These are phyloP conservation scores for Aphodius sticticus DNA, from an alignment of 2,888 invertebrate species.

Conservation along the genomic window DNA sequence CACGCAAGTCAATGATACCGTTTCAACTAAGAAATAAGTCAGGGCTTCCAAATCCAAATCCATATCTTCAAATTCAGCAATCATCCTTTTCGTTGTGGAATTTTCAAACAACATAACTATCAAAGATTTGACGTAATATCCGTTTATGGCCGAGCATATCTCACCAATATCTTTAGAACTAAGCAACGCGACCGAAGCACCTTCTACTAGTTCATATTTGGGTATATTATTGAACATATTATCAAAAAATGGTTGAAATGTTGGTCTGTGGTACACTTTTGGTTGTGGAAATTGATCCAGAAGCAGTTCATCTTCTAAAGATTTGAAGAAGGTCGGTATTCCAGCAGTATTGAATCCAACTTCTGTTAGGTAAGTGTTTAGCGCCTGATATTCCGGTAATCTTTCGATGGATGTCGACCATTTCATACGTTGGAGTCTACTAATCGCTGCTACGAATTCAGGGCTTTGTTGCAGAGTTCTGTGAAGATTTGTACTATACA, in stretches of 20 bases:
- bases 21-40: background rate
- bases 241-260: slow-evolving; percentile 14
- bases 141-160: slow-evolving; percentile 10
- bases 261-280: background rate
- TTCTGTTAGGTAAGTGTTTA: slow-evolving; percentile 18
- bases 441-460: slow-evolving; percentile 12
- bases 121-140: slow-evolving; percentile 9
- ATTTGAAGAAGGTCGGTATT: background rate
- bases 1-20: background rate
- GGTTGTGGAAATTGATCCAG: slow-evolving; percentile 6
- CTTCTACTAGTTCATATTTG: slow-evolving; percentile 1
- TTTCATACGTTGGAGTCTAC: slow-evolving; percentile 14
- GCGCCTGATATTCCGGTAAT: slow-evolving; percentile 11
- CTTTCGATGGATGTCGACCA: background rate
- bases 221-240: slow-evolving; percentile 5
- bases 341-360: background rate
- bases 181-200: background rate
- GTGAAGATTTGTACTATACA: slow-evolving; percentile 8
- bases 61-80: slow-evolving; percentile 14
- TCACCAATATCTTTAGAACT: slow-evolving; percentile 10
- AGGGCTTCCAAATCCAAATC: slow-evolving; percentile 15
- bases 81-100: background rate
- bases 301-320: slow-evolving; percentile 7
- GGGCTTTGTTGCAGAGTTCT: slow-evolving; percentile 12
- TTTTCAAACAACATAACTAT: slow-evolving; percentile 6